These are phyloP conservation scores for Tyto alba DNA, from an alignment of 2,113 vertebrate species.

Conservation along the genomic window DNA sequence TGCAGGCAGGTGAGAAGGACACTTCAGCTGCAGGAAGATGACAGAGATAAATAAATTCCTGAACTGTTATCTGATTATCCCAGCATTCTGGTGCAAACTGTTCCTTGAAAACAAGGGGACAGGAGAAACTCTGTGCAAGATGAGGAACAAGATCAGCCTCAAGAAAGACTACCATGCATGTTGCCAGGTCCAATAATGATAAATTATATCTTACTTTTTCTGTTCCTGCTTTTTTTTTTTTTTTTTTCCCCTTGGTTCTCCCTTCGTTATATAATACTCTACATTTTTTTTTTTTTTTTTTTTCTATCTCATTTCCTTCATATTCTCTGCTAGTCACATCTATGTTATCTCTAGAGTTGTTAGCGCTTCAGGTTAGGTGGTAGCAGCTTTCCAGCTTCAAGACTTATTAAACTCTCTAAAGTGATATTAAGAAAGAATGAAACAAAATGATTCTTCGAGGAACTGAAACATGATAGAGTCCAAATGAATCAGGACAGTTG, in stretches of 20 bases:
- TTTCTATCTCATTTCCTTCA: background rate
- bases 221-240: background rate
- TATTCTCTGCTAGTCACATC: background rate
- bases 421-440: background rate
- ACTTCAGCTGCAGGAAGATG: background rate
- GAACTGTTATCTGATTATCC: background rate
- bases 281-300: background rate
- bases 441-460: background rate
- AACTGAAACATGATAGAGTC: background rate
- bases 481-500: background rate
- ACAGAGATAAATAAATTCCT: background rate
- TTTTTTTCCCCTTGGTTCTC: background rate
- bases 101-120: background rate
- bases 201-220: background rate
- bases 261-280: background rate
- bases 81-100: background rate
- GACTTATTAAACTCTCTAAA: rapidly evolving
- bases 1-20: background rate
- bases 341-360: background rate
- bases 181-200: background rate
- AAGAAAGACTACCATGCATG: background rate
- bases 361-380: background rate
- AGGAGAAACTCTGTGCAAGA: background rate
- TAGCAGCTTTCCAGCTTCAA: background rate
- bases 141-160: background rate